These are phyloP conservation scores for Lutraria lutraria DNA, from an alignment of 2,888 invertebrate genomes.

Conservation along the genomic window DNA sequence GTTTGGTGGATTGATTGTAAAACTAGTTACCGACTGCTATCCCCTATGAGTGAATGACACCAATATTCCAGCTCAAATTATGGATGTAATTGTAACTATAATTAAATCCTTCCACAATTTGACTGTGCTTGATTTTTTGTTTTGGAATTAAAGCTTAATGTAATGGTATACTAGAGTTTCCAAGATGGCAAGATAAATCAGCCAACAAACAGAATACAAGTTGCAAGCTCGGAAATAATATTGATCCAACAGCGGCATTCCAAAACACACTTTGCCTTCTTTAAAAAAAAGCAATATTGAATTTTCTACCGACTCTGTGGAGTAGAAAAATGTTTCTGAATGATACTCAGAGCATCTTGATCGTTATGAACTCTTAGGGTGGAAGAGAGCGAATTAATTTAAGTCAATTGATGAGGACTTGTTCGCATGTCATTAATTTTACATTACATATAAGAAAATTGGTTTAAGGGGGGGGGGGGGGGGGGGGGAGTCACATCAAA, in stretches of 20 bases:
- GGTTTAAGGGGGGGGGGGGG: no score
- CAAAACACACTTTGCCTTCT: slow-evolving; percentile 46
- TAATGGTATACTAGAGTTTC: background rate
- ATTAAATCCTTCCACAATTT: background rate
- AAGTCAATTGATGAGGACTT: slow-evolving; percentile 15
- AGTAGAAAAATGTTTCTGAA: slow-evolving; percentile 26
- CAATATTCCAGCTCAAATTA: slow-evolving; percentile 6
- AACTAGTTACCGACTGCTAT: background rate
- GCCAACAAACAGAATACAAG: slow-evolving; percentile 28
- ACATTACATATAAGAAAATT: slow-evolving; percentile 1
- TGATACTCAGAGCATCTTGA: background rate
- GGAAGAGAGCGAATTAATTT: background rate
- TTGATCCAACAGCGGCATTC: slow-evolving; percentile 42
- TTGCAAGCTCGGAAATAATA: slow-evolving; percentile 32
- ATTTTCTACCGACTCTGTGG: slow-evolving; percentile 32
- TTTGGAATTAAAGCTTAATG: background rate
- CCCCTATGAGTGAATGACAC: background rate
- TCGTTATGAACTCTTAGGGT: slow-evolving; percentile 1
- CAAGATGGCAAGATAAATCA: background rate
- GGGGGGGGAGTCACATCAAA: no score
- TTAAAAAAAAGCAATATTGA: slow-evolving; percentile 48
- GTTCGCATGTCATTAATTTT: slow-evolving; percentile 18
- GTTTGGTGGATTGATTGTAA: background rate
- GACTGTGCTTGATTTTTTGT: slow-evolving; percentile 15
- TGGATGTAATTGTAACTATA: slow-evolving; percentile 11